Conservation (phyloP, 2,113 vertebrate species). For the Lates calcarifer region DNA sequence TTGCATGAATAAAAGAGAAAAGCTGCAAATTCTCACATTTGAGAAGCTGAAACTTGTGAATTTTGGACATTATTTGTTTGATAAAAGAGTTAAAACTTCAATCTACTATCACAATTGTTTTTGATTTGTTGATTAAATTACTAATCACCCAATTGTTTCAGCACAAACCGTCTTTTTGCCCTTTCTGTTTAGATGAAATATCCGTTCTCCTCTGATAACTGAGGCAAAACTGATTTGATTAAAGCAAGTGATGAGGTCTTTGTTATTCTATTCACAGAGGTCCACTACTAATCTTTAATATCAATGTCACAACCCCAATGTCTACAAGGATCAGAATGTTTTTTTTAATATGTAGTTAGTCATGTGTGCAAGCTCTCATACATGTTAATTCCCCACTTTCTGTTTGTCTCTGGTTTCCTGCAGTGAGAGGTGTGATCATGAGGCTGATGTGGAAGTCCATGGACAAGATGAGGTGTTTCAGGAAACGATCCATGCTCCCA, state of each 20-base stretch:
- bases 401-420: slow-evolving; percentile 54
- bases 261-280: slow-evolving; percentile 2
- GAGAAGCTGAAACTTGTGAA: too few species aligned
- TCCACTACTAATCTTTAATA: slow-evolving; percentile 12
- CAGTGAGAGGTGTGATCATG: slow-evolving; percentile 74
- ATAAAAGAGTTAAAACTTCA: background rate
- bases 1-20: too few species aligned
- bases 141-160: background rate
- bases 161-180: too few species aligned
- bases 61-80: background rate
- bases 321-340: slow-evolving; percentile 6
- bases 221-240: slow-evolving; percentile 8
- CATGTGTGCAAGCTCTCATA: background rate
- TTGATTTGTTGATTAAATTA: background rate
- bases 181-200: too few species aligned
- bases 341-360: background rate
- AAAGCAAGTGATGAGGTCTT: slow-evolving; percentile 13
- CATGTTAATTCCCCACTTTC: slow-evolving; percentile 1
- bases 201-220: background rate
- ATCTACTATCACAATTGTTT: too few species aligned
- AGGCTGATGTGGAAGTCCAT: slow-evolving; percentile 87
- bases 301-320: slow-evolving; percentile 2
- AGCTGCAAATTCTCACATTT: too few species aligned
- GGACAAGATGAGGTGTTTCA: slow-evolving; percentile 97
- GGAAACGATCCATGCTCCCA: slow-evolving; percentile 92